Percentiles rank a stretch among this genome's conserved stretches.
These are phyloP conservation scores for Sminthurides bifidus DNA, from an alignment of 1,140 invertebrate species.

Conservation along the genomic window DNA sequence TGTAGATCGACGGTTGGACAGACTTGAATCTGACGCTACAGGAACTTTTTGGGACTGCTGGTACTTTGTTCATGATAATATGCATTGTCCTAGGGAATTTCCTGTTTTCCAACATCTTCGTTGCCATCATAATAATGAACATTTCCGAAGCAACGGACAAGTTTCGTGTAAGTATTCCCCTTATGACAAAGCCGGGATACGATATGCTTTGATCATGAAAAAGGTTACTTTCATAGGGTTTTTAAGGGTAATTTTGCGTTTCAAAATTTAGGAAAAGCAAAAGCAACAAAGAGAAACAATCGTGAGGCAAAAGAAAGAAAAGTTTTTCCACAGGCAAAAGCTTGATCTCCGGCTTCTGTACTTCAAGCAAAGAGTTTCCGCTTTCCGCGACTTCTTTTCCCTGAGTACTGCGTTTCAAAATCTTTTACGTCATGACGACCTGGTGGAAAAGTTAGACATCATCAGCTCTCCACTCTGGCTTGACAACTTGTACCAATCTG, in stretches of 20 bases:
- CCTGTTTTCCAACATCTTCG: constrained; percentile 35
- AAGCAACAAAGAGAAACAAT: constrained; percentile 6
- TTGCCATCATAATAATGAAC: constrained; percentile 35
- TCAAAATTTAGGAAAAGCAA: constrained; percentile 9
- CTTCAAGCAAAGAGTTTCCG: constrained; percentile 14
- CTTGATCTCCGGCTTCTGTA: constrained; percentile 24
- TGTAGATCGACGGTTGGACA: constrained; percentile 25
- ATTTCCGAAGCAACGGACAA: constrained; percentile 34
- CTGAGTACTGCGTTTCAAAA: constrained; percentile 17
- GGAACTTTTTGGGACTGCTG: neutral
- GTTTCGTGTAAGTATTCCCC: constrained; percentile 18
- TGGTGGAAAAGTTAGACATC: constrained; percentile 20
- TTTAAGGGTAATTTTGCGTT: neutral
- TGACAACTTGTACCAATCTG: constrained; percentile 18
- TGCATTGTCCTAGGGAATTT: constrained; percentile 34
- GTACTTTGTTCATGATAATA: constrained; percentile 19
- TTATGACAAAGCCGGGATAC: neutral
- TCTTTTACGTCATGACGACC: constrained; percentile 25
- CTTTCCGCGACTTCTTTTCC: constrained; percentile 17
- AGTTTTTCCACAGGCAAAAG: constrained; percentile 24
- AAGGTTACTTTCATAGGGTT: too few species aligned
- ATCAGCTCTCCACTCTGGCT: constrained; percentile 23
- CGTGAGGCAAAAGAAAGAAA: constrained; percentile 19
- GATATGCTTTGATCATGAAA: too few species aligned
- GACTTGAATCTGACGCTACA: constrained; percentile 7